A percentile compares a stretch with the other conserved stretches of the same genome.
Conservation (phyloP, 53 echinoderm and acorn worm species). For the Echinometra lucunter region DNA sequence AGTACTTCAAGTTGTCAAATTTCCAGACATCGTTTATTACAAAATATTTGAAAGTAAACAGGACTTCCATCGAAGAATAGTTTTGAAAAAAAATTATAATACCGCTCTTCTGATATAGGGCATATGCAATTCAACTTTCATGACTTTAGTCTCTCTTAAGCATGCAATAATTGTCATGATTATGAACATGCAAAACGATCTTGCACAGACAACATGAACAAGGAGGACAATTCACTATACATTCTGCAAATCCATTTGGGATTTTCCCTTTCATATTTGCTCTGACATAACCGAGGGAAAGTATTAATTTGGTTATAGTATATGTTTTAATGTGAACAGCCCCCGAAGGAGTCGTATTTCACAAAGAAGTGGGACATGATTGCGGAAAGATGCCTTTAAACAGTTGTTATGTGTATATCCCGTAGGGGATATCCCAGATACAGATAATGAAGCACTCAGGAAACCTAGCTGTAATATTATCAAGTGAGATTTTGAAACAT, state of each 20-base stretch:
- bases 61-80: too few species aligned
- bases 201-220: too few species aligned
- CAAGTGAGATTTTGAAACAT: slow-evolving; percentile 8
- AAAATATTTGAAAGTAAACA: too few species aligned
- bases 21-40: too few species aligned
- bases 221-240: not conserved
- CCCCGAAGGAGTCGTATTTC: not conserved
- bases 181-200: too few species aligned
- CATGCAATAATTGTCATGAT: too few species aligned
- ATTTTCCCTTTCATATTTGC: too few species aligned
- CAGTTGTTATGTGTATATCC: not conserved
- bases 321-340: not conserved
- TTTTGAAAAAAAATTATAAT: too few species aligned
- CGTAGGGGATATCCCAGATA: not conserved
- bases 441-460: not conserved
- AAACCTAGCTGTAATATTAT: not conserved
- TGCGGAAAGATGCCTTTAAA: not conserved
- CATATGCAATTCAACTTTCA: too few species aligned
- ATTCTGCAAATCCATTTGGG: not conserved
- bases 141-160: too few species aligned
- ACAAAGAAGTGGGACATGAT: not conserved
- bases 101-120: too few species aligned
- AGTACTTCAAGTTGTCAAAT: too few species aligned
- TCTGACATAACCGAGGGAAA: not conserved
- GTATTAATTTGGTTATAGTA: not conserved